Conservation (phyloP, 92 coral and sea anemone species). For the Phenganax marumi region DNA sequence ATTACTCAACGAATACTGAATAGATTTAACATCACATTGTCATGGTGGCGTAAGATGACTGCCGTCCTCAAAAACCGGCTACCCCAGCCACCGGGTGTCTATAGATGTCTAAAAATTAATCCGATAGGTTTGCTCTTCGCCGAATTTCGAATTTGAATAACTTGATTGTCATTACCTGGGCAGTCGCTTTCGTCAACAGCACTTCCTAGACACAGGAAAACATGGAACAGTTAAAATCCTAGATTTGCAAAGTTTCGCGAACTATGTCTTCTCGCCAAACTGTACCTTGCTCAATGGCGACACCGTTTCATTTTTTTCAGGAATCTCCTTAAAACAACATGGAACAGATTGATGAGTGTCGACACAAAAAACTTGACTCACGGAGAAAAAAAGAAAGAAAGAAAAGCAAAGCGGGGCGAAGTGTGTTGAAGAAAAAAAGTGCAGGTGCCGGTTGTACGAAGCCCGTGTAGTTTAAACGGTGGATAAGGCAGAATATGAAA, state of each 20-base stretch:
- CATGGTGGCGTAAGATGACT: background rate
- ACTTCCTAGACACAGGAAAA: constrained; percentile 56
- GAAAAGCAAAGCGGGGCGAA: no score
- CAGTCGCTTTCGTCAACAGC: constrained; percentile 80
- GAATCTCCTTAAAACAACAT: constrained; percentile 17
- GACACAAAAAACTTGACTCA: constrained; percentile 42
- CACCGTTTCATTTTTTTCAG: constrained; percentile 17
- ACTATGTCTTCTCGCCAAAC: background rate
- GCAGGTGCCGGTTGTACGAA: no score
- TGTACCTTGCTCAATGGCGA: constrained; percentile 23
- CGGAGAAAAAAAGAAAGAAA: no score
- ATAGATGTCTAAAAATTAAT: no score
- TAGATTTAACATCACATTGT: background rate
- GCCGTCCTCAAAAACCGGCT: background rate
- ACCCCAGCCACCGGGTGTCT: no score
- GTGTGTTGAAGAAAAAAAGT: no score
- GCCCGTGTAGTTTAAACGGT: no score
- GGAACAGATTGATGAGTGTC: constrained; percentile 34
- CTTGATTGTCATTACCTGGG: constrained; percentile 67
- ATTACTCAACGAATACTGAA: background rate
- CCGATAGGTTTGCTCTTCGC: no score
- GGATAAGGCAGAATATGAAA: no score
- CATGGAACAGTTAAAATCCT: background rate
- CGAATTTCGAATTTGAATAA: no score
- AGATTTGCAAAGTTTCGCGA: background rate